Evolutionary conservation across 2,797 vertebrate genomes (phyloP).

Genomic region (Cynopterus sphinx): DNA sequence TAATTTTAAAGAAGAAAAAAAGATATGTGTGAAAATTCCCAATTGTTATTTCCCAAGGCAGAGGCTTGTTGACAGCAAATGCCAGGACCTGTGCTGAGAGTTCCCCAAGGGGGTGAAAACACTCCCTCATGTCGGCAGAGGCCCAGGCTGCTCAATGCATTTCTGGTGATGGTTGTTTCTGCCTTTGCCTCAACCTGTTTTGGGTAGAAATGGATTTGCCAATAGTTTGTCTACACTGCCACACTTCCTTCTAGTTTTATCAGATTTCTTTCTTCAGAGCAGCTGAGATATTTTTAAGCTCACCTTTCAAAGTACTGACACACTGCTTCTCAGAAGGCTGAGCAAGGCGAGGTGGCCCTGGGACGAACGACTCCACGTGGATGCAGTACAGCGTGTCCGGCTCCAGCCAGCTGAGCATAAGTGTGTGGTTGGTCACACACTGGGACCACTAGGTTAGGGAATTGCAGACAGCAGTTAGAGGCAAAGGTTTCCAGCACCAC

Average conservation of each 20-base stretch:
- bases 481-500: neutral
- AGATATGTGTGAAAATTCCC: neutral
- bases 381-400: constrained; percentile 84
- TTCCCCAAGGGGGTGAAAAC: neutral
- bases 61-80: neutral
- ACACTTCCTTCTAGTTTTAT: neutral
- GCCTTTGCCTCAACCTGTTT: neutral
- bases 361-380: constrained; percentile 76
- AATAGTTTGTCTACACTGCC: neutral
- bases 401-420: constrained; percentile 82
- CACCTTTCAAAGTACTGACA: constrained; percentile 84
- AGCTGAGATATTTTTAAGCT: constrained; percentile 9
- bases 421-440: constrained; percentile 78
- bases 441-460: constrained; percentile 83
- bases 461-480: constrained; percentile 40
- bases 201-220: neutral
- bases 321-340: constrained; percentile 81
- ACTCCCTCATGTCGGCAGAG: neutral
- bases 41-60: neutral
- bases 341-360: constrained; percentile 67
- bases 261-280: neutral
- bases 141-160: neutral
- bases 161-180: neutral
- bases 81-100: neutral
- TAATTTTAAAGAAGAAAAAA: neutral